Evolutionary conservation across 2,797 vertebrate species (phyloP), one percentile per base, ranked within the genome.

Genomic region (Phoebastria nigripes): DNA sequence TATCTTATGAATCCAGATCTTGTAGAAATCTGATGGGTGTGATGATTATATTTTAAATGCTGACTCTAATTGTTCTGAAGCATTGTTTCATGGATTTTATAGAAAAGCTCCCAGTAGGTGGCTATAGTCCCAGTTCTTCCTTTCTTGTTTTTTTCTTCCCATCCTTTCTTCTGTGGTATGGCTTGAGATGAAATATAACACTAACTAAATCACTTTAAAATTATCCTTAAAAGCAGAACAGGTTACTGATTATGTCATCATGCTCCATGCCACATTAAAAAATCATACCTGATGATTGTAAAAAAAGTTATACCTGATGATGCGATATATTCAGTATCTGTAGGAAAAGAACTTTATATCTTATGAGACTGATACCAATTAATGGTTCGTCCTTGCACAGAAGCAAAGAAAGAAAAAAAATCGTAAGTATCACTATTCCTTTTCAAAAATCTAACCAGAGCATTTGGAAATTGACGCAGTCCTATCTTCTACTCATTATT

Each of bases 321-420:
- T 9, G 11, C 0, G 0, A 61, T 59, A 28, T 26, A 63, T 44
- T 78, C 31, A 55, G 26, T 13, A 15, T 31, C 25, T 65, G 15
- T 44, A 88, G 11, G 19, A 52, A 91, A 93, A 87, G 6, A 72
- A 25, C 4, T 85, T 66, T 31, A 1, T 44, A 12, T 52, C 31
- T 71, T 58, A 18, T 2, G 12, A 63, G 31, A 58, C 42, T 82
- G 41, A 62, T 42, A 67, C 2, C 25, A 63, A 7, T 21, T 67
- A 26, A 46, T 71, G 47, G 18, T 31, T 92, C 5, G 16, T 24
- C 33, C 61, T 83, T 78, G 16, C 6, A 58, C 8, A 70, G 17
- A 56, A 58, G 15, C 7, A 54, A 86, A 61, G 7, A 31, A n/a
- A 56, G 18, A 56, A 59, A 13, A 29, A 2, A 19, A 59, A 49